phyloP scores from a whole-genome alignment of 2,113 vertebrate genomes.

The Madoqua kirkii region DNA sequence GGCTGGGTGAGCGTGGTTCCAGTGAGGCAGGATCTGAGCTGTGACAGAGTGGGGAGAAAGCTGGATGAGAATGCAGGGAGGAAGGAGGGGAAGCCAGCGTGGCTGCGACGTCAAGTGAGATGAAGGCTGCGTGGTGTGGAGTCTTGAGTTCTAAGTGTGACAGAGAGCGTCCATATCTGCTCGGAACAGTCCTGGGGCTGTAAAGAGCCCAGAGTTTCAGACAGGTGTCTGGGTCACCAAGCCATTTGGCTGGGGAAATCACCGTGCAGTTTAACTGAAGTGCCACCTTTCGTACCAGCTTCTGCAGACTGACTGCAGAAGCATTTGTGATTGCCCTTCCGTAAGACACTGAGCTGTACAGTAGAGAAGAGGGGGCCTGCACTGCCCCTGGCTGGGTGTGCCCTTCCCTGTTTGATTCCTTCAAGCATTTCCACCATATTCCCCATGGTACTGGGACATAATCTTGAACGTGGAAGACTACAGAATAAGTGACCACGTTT shows the following conservation, averaged over 20 bases:
- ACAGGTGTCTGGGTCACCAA: neutral
- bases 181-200: neutral
- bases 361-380: neutral
- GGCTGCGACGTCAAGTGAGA: neutral
- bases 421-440: neutral
- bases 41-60: neutral
- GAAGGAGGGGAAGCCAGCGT: neutral
- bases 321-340: neutral
- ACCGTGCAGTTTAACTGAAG: neutral
- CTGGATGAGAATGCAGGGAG: neutral
- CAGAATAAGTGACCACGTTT: neutral
- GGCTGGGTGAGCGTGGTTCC: neutral
- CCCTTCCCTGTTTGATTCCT: neutral
- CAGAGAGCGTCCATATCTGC: no score
- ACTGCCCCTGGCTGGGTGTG: neutral
- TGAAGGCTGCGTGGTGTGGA: neutral
- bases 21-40: neutral
- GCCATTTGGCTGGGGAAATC: neutral
- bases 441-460: neutral
- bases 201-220: neutral
- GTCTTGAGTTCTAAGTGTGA: neutral
- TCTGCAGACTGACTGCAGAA: neutral
- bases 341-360: neutral
- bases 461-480: neutral
- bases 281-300: neutral